Conservation (phyloP, 2,888 invertebrate genomes). For the Hirtodrosophila histrioides region DNA sequence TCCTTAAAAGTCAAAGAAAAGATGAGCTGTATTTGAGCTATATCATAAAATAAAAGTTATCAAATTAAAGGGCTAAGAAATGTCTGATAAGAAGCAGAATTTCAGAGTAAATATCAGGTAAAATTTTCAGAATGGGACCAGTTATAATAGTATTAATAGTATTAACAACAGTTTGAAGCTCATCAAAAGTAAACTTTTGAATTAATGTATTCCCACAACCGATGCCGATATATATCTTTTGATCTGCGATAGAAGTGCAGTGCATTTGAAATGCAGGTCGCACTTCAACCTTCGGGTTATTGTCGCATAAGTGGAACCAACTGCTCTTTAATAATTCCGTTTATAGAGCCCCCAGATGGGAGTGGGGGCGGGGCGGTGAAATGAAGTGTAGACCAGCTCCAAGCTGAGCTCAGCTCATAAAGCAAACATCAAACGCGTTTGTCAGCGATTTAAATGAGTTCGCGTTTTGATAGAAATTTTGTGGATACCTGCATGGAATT, state of each 20-base stretch:
- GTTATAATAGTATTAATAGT: too few relatives aligned
- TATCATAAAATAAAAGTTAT: too few relatives aligned
- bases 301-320: constrained; percentile 23
- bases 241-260: constrained; percentile 12
- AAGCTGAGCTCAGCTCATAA: constrained; percentile 54
- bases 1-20: too few relatives aligned
- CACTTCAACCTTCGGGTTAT: constrained; percentile 13
- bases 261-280: constrained; percentile 32
- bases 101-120: too few relatives aligned
- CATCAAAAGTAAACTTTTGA: too few relatives aligned
- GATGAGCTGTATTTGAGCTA: too few relatives aligned
- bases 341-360: neutral
- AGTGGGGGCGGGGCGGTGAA: constrained; percentile 19
- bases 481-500: constrained; percentile 50
- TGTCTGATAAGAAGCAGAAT: too few relatives aligned
- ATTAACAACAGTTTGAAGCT: too few relatives aligned
- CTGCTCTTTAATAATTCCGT: constrained; percentile 31
- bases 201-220: neutral
- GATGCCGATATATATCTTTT: constrained; percentile 21
- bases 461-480: constrained; percentile 71
- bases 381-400: constrained; percentile 9
- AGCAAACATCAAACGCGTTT: constrained; percentile 70
- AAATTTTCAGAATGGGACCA: too few relatives aligned
- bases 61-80: too few relatives aligned
- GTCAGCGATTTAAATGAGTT: constrained; percentile 72